Conservation (phyloP, 2,888 invertebrate genomes). For the Ephialtes manifestator region DNA sequence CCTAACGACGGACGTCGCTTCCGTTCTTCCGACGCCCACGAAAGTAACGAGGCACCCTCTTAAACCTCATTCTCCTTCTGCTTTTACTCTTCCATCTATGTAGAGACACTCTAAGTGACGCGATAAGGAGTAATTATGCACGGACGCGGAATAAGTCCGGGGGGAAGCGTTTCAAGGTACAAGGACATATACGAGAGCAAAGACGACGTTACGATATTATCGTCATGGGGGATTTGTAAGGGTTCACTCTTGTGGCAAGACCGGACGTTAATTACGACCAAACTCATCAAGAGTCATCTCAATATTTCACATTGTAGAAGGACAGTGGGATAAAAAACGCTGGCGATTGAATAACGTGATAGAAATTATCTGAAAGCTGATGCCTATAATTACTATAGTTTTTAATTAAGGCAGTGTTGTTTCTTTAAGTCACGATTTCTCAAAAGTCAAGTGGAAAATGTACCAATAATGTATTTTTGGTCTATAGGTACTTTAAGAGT, state of each 20-base stretch:
- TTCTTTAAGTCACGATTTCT: neutral
- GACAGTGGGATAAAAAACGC: neutral
- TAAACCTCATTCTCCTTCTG: neutral
- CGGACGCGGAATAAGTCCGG: slow-evolving; percentile 9
- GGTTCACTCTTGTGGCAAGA: neutral
- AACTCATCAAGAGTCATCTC: neutral
- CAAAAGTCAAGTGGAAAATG: too few species aligned
- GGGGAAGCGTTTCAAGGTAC: slow-evolving; percentile 8
- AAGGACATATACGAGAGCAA: neutral
- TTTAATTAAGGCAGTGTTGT: neutral
- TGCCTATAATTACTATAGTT: neutral
- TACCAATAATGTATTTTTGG: too few species aligned
- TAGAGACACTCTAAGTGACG: slow-evolving; percentile 12
- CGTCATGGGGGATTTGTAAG: slow-evolving; percentile 24
- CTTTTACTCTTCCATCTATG: slow-evolving; percentile 12
- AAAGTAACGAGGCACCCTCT: slow-evolving; percentile 31
- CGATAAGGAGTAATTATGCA: slow-evolving; percentile 40
- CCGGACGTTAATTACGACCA: slow-evolving; percentile 3
- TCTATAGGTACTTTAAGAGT: too few species aligned
- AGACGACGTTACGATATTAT: slow-evolving; percentile 14
- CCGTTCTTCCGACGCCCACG: slow-evolving; percentile 14
- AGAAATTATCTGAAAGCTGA: neutral
- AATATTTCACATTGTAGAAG: neutral
- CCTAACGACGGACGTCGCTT: slow-evolving; percentile 48
- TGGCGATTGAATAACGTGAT: neutral